phyloP scores from a whole-genome alignment of 1,140 invertebrate genomes.

The Zeugodacus cucurbitae region DNA sequence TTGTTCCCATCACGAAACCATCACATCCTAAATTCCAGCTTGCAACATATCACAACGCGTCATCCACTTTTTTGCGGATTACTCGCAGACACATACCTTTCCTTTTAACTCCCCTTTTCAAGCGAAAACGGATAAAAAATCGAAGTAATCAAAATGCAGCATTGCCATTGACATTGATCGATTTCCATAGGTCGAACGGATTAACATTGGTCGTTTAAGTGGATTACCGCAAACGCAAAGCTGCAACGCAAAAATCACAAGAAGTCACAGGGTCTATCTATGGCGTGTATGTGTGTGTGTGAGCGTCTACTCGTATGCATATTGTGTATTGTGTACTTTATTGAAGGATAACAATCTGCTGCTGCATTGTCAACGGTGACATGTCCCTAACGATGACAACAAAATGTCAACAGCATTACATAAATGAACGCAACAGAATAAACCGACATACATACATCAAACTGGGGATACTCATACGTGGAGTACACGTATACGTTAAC shows the following conservation, averaged over 20 bases:
- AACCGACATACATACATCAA: background rate
- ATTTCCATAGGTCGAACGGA: conserved; percentile 35
- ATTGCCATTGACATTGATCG: conserved; percentile 35
- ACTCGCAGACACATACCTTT: background rate
- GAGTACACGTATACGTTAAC: background rate
- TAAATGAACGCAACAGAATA: conserved; percentile 9
- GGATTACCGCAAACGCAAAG: conserved; percentile 37
- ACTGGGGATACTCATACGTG: background rate
- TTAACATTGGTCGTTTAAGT: conserved; percentile 36
- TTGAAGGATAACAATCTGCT: conserved; percentile 38
- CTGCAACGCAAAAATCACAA: conserved; percentile 19
- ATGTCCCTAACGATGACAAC: conserved; percentile 38
- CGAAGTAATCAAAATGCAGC: conserved; percentile 15
- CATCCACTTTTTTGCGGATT: background rate
- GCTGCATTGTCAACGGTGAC: conserved; percentile 37
- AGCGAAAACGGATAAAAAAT: background rate
- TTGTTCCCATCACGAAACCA: conserved; percentile 15
- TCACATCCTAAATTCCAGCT: conserved; percentile 29
- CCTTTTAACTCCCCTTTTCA: background rate
- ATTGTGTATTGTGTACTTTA: conserved; percentile 4
- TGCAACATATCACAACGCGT: conserved; percentile 4
- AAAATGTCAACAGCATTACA: conserved; percentile 38
- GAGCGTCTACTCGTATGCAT: background rate
- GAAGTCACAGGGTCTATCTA: background rate
- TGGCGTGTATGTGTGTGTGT: background rate